Evolutionary conservation across 2,113 vertebrate species (phyloP).

Genomic region (Desmodus rotundus): DNA sequence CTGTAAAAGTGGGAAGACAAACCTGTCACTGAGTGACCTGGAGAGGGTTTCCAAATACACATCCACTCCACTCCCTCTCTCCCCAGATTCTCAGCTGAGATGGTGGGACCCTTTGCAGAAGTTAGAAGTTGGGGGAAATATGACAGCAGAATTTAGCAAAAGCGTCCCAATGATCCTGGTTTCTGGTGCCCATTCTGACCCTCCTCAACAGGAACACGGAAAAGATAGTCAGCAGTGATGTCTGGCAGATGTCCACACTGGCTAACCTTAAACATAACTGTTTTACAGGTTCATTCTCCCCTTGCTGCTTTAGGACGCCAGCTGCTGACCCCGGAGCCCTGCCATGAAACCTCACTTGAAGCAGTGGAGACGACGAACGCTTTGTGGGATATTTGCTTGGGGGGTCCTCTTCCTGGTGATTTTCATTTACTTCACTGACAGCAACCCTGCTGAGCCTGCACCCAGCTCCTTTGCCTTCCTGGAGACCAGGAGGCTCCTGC

Average conservation of each 20-base stretch:
- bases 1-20: not conserved
- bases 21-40: not conserved
- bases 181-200: not conserved
- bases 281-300: conserved; percentile 50
- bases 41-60: not conserved
- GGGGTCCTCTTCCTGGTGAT: conserved; percentile 91
- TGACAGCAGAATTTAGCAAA: not conserved
- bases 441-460: conserved; percentile 85
- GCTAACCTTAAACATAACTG: not conserved
- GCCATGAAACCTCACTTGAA: conserved; percentile 97
- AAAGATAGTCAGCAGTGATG: too few species aligned
- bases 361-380: conserved; percentile 93
- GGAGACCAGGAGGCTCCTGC: conserved; percentile 88
- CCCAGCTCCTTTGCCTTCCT: conserved; percentile 87
- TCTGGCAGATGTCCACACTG: not conserved
- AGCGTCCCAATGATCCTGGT: not conserved
- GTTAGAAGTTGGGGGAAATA: rapidly evolving
- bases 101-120: not conserved
- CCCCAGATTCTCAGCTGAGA: not conserved
- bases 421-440: conserved; percentile 95
- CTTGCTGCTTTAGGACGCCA: not conserved
- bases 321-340: conserved; percentile 66
- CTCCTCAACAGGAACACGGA: not conserved
- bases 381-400: conserved; percentile 94
- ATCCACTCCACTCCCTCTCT: too few species aligned